These are phyloP conservation scores for Pandemis corylana DNA, from an alignment of 2,888 invertebrate genomes.

Conservation along the genomic window DNA sequence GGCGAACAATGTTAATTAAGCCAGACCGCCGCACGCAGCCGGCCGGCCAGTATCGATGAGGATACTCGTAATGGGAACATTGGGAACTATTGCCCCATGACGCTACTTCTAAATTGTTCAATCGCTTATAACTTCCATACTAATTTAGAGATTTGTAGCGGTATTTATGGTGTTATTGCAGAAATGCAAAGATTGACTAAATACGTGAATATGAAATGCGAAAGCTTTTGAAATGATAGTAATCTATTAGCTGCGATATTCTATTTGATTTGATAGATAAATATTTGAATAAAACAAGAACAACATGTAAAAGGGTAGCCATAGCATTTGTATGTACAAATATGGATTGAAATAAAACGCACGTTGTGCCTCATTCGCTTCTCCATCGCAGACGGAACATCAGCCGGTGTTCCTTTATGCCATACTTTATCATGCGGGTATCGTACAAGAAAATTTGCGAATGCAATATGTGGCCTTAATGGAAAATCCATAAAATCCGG, in stretches of 20 bases:
- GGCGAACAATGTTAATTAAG: slow-evolving; percentile 56
- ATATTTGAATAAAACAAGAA: slow-evolving; percentile 5
- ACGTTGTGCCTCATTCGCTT: slow-evolving; percentile 18
- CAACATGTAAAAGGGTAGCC: background rate
- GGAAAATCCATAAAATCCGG: slow-evolving; percentile 28
- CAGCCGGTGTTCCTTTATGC: slow-evolving; percentile 7
- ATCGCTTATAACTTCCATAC: background rate
- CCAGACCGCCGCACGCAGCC: slow-evolving; percentile 42
- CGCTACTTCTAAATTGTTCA: slow-evolving; percentile 1
- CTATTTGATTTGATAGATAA: background rate
- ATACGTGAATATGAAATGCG: no score
- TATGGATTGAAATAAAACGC: slow-evolving; percentile 21
- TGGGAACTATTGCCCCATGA: background rate
- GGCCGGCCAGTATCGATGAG: slow-evolving; percentile 31
- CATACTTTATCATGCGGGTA: slow-evolving; percentile 22
- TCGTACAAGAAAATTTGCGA: slow-evolving; percentile 28
- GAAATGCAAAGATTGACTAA: no score
- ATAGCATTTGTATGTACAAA: slow-evolving; percentile 8
- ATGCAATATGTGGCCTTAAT: slow-evolving; percentile 21
- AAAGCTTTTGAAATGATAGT: no score
- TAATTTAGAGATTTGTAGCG: background rate
- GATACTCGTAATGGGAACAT: background rate
- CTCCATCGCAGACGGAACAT: slow-evolving; percentile 2
- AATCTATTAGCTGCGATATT: no score
- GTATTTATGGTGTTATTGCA: background rate